A percentile compares a stretch with the other conserved stretches of the same genome.
Conservation (phyloP, 1,140 invertebrate species). For the Papilio polytes region DNA sequence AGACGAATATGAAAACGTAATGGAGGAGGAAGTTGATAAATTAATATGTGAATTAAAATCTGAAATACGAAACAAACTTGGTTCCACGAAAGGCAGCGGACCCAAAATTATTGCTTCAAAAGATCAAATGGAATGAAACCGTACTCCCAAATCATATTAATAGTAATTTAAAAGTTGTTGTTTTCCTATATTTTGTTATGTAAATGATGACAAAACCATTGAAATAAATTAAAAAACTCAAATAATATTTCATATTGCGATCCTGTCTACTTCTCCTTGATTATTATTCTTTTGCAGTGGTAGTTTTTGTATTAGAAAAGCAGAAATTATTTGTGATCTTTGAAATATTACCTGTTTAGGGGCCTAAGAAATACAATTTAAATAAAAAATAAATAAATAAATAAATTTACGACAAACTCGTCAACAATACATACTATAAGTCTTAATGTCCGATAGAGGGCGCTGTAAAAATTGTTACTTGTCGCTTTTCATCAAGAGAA, state of each 20-base stretch:
- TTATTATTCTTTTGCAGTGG: no score
- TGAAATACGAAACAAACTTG: slow-evolving; percentile 6
- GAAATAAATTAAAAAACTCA: slow-evolving; percentile 15
- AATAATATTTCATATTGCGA: background rate
- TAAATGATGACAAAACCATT: slow-evolving; percentile 10
- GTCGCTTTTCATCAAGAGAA: no score
- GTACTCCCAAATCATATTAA: background rate
- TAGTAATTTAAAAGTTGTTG: background rate
- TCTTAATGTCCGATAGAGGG: no score
- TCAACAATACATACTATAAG: no score
- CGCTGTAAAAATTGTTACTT: no score
- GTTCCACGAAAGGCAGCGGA: background rate
- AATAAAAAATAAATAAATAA: no score
- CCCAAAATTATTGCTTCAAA: slow-evolving; percentile 1
- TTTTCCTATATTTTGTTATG: slow-evolving; percentile 27
- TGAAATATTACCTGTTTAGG: no score
- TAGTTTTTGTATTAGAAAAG: no score
- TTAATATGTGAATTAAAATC: slow-evolving; percentile 24
- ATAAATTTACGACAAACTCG: no score
- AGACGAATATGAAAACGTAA: background rate
- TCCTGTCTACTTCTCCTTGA: background rate
- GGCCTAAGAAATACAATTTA: no score
- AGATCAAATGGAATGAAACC: background rate
- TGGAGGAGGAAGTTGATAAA: slow-evolving; percentile 23
- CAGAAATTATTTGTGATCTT: no score